Percentiles rank a stretch among this genome's conserved stretches.
Evolutionary conservation across 2,113 vertebrate genomes (phyloP).

Genomic region (Syngnathus scovelli): DNA sequence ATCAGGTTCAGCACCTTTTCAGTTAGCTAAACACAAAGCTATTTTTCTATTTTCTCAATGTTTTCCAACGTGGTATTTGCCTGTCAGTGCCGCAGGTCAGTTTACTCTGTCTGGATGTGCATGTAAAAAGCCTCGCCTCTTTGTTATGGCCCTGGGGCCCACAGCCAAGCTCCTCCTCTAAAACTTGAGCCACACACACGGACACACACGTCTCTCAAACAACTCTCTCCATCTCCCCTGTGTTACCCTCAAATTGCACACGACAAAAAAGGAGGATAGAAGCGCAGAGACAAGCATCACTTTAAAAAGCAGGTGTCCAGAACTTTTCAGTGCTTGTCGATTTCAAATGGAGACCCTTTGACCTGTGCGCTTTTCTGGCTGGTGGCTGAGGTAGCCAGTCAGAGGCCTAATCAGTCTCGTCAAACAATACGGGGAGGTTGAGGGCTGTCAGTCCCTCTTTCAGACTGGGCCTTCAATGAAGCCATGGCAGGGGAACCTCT

Average conservation of each 20-base stretch:
- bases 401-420: slow-evolving; percentile 70
- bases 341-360: slow-evolving; percentile 73
- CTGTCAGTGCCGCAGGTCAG: slow-evolving; percentile 59
- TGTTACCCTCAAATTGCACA: slow-evolving; percentile 60
- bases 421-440: slow-evolving; percentile 71
- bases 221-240: slow-evolving; percentile 47
- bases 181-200: slow-evolving; percentile 62
- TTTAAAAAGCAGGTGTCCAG: slow-evolving; percentile 78
- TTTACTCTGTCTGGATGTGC: slow-evolving; percentile 74
- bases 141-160: slow-evolving; percentile 70
- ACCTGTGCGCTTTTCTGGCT: slow-evolving; percentile 61
- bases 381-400: slow-evolving; percentile 69
- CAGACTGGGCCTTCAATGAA: slow-evolving; percentile 64
- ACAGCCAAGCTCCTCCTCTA: slow-evolving; percentile 68
- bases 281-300: slow-evolving; percentile 64
- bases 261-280: slow-evolving; percentile 65
- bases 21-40: slow-evolving; percentile 26
- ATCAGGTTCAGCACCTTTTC: slow-evolving; percentile 35
- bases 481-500: slow-evolving; percentile 60
- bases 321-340: slow-evolving; percentile 66
- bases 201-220: slow-evolving; percentile 47
- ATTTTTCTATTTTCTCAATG: slow-evolving; percentile 29
- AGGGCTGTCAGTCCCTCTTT: slow-evolving; percentile 73
- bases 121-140: slow-evolving; percentile 78
- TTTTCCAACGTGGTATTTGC: slow-evolving; percentile 57